These are phyloP conservation scores for Leptarthrus brevirostris DNA, from an alignment of 2,888 invertebrate genomes.

Conservation along the genomic window DNA sequence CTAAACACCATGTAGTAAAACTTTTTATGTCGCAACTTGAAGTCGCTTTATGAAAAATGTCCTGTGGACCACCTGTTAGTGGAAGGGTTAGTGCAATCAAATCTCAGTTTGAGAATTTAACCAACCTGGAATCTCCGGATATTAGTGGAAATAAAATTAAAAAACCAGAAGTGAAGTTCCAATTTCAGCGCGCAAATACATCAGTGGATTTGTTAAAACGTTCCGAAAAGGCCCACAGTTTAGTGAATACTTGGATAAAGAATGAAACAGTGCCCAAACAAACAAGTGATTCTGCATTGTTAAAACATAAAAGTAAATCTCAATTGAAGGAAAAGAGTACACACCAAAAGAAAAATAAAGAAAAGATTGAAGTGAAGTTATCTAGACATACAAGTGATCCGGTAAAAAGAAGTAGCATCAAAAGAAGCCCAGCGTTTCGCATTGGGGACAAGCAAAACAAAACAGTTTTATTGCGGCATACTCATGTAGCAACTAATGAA, in stretches of 20 bases:
- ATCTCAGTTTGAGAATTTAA: constrained; percentile 73
- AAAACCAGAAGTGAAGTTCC: constrained; percentile 18
- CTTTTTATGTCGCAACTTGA: neutral
- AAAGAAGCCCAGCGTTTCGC: constrained; percentile 71
- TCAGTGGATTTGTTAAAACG: constrained; percentile 55
- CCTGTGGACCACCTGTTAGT: constrained; percentile 58
- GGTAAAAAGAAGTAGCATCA: constrained; percentile 67
- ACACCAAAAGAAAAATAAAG: constrained; percentile 39
- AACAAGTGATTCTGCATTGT: constrained; percentile 54
- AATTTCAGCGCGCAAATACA: constrained; percentile 57
- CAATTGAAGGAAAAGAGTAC: constrained; percentile 21
- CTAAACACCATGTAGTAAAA: neutral
- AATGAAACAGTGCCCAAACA: constrained; percentile 56
- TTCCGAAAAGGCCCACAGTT: constrained; percentile 53
- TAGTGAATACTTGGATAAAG: constrained; percentile 49
- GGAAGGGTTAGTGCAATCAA: constrained; percentile 73
- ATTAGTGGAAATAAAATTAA: constrained; percentile 7
- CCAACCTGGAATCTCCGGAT: constrained; percentile 56
- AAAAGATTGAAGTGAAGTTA: constrained; percentile 51
- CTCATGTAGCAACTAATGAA: constrained; percentile 34
- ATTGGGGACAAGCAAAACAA: constrained; percentile 63
- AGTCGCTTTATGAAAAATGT: constrained; percentile 54
- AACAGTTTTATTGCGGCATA: constrained; percentile 52
- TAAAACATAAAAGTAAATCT: constrained; percentile 46
- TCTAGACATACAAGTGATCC: constrained; percentile 64